Base-by-base conservation (phyloP, 2,113 vertebrate species). In the Murina feae region DNA sequence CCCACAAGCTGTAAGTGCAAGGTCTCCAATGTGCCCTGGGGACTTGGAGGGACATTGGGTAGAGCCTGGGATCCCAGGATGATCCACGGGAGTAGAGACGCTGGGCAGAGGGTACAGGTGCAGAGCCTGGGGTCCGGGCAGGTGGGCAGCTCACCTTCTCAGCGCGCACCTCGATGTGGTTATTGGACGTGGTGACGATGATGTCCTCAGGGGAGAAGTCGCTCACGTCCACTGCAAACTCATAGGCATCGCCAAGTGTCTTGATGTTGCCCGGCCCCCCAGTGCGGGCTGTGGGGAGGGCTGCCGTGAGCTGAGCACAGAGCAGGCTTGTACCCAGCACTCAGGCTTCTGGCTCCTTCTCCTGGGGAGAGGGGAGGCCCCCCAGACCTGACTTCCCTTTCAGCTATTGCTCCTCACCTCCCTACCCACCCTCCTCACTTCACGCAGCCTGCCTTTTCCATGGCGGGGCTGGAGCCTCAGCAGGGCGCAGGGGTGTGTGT, bases 151-250 rank as follows among this genome's bases (percentile, higher is more conserved):
- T 98, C 97, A 99, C 99, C 99, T 99, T 99, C 98, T 99, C 99
- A 0, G 99, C 99, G 2, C 97, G 99, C 86, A 99, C 99, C 98
- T 99, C 99, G 9, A 99, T 99, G 98, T 99, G 99, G 97, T 99
- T 99, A 98, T 99, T 99, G 97, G 99, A 99, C 0, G 99, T 99
- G 97, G 99, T 99, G 96, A 99, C 99, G 0, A 99, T 99, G 95
- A 99, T 99, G 89, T 99, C 99, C 87, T 99, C 99, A 0, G 99
- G 99, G 11, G 99, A 99, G 96, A 99, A 99, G 98, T 99, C 99
- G 3, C 97, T 98, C 95, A 99, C 99, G 0, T 99, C 99, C 88
- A 99, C 99, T 0, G 99, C 99, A 98, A 99, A 99, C 98, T 99
- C 99, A 32, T 99, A 99, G 1, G 99, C 98, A 66, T 99, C 99